Base-by-base conservation (phyloP, 2,113 vertebrate genomes). In the Pao palembangensis region DNA sequence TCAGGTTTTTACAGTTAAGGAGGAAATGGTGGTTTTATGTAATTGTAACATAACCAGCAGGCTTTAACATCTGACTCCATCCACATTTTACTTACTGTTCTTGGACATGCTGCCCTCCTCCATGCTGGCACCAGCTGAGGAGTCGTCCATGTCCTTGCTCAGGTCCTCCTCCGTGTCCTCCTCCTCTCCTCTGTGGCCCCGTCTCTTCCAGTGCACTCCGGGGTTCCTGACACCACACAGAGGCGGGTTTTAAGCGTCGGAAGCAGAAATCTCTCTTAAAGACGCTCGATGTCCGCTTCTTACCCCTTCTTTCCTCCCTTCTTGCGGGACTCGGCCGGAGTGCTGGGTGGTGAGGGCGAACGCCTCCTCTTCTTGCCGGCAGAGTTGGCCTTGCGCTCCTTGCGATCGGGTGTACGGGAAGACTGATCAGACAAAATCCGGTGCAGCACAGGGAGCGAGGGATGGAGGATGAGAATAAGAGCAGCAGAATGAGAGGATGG, bases 141-240 rank as follows among this genome's bases (percentile, higher is more conserved):
- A 97, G 73, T 99, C 95, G 64, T 99, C 97, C 92, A 98, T 89
- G 78, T 98, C 97, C 85, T 98, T 99, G 17, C 93, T 96, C 52
- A 96, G 88, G 69, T 99, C 97, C 74, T 99, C 92, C 73, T 99
- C 97, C 0, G 94, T 94, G 13, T 98, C 96, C 61, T 99, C 96
- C 47, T 99, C 97, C 4, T 98, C 97, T 16, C 85, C 89, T 20
- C 93, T 93, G 84, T 98, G 96, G 53, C 91, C 94, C 51, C 94
- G 87, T 20, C 95, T 90, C 20, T 97, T 99, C 77, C 93, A 94
- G 69, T 98, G 94, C 1, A 92, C 81, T 8, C 91, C 89, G 0
- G 93, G 81, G 88, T 94, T 96, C 15, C 96, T 99, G 46, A 21
- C 17, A 20, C 49, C 49, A 17, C 44, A 51, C 11, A 51, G 17